Base-by-base conservation (phyloP, 2,888 invertebrate genomes). In the Athalia rosae region DNA sequence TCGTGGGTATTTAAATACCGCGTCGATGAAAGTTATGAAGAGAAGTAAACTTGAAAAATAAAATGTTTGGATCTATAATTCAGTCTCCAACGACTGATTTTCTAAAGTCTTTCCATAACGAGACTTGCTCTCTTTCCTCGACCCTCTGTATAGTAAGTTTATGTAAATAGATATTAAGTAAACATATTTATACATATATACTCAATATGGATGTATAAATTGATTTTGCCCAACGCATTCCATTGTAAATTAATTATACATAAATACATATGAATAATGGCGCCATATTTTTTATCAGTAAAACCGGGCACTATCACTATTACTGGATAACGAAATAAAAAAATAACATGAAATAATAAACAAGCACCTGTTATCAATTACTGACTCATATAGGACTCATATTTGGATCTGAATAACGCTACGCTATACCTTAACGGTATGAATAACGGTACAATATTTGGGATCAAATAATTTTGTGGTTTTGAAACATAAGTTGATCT, bases 171-270 rank as follows among this genome's bases (percentile, higher is more conserved):
- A 13, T 11, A 43, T 71, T 71, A 62, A 62, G 63, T 61, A 62
- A 45, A 15, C 62, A 28, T 28, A 28, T 28, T 28, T 28, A 28
- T 28, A 28, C 28, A 28, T 28, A 28, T 28, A 28, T 28, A 28
- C 28, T 28, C 28, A 28, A 28, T 2, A 28, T 28, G 28, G 81
- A 79, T 80, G 83, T 78, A 83, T 74, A 78, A 79, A 80, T 82
- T 80, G 78, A 83, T 83, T 83, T 76, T 79, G 79, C 28, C 28
- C 28, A 83, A 84, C 85, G 84, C 86, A 87, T 87, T 87, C 86
- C 87, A 85, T 83, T 86, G 81, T 78, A 77, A 84, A 66, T 82
- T 81, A 81, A 53, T 47, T 13, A 69, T 28, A 9, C 15, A 28
- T 28, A 28, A 28, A 28, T 28, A 28, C 28, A 28, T 28, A 28